Base-by-base conservation (phyloP, 2,888 invertebrate genomes). In the Sphaerophoria taeniata region DNA sequence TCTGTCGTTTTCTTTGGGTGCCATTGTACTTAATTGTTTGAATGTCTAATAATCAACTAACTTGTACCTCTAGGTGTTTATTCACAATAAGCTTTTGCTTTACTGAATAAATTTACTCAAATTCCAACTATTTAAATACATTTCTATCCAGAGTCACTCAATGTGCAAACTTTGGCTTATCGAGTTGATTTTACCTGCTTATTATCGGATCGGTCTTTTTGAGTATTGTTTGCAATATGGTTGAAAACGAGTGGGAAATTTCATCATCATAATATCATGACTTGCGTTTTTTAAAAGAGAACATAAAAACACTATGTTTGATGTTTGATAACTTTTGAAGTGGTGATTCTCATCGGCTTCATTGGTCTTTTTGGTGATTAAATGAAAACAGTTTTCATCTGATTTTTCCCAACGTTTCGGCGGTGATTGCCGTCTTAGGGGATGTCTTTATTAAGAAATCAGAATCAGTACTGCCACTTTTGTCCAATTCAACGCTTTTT, bases 81-180 rank as follows among this genome's bases (percentile, higher is more conserved):
- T 34, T 47, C 45, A 6, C 5, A 16, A 0, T 4, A 36, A 65
- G 47, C 47, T 63, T 65, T 65, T 65, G 24, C 34, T 65, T 49
- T 0, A 65, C 65, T 65, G 49, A 65, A 31, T 51, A 24, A 65
- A 65, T 14, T 16, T 11, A 16, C 16, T n/a, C 36, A 6, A 51
- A 43, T 65, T 34, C 14, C 36, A 0, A 3, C 16, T 65, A 65
- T 65, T 51, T 65, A 65, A 49, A 49, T 12, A 16, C 49, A n/a
- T 6, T 63, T 12, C 24, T 2, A 2, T 2, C 1, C 24, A 2
- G 24, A 24, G 2, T 2, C 24, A 24, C 24, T 24, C 2, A 24
- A 24, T 2, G 2, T 24, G 2, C 24, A 2, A 24, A 24, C 1
- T 2, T 24, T 2, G 1, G 24, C 24, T 24, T 24, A 24, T 24